phyloP scores from a whole-genome alignment of 2,888 invertebrate species.

The Hesperia comma region DNA sequence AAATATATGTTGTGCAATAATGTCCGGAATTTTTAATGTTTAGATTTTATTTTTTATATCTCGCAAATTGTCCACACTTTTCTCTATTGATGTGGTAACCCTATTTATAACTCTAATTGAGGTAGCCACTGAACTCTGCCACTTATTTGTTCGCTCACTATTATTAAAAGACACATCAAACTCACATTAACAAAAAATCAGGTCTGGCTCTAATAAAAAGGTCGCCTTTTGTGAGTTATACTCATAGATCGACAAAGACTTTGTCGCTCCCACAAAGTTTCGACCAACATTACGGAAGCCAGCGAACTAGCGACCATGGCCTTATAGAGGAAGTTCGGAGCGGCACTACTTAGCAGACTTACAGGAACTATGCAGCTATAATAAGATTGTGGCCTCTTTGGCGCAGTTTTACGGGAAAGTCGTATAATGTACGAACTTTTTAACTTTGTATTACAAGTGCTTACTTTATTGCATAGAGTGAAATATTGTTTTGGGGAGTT shows the following conservation, averaged over 20 bases:
- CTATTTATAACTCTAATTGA: no score
- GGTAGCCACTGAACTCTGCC: no score
- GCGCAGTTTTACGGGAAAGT: neutral
- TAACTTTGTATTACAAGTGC: no score
- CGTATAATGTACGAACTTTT: conserved; percentile 3
- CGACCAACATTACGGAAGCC: neutral
- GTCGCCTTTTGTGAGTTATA: neutral
- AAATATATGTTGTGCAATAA: no score
- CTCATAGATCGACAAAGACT: conserved; percentile 3
- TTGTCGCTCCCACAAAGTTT: neutral
- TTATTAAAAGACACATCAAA: neutral
- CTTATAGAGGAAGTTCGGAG: neutral
- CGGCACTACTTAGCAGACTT: conserved; percentile 1
- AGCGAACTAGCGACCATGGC: neutral
- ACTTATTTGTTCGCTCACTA: no score
- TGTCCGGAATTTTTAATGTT: no score
- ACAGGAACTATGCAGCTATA: conserved; percentile 3
- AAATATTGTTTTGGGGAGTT: no score
- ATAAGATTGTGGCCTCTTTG: neutral
- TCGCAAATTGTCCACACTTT: no score
- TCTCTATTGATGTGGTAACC: no score
- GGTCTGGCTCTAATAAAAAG: no score
- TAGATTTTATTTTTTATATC: no score
- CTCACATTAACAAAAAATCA: neutral
- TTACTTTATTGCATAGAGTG: no score